Evolutionary conservation across 2,888 invertebrate species (phyloP).

Genomic region (Mythimna loreyi): DNA sequence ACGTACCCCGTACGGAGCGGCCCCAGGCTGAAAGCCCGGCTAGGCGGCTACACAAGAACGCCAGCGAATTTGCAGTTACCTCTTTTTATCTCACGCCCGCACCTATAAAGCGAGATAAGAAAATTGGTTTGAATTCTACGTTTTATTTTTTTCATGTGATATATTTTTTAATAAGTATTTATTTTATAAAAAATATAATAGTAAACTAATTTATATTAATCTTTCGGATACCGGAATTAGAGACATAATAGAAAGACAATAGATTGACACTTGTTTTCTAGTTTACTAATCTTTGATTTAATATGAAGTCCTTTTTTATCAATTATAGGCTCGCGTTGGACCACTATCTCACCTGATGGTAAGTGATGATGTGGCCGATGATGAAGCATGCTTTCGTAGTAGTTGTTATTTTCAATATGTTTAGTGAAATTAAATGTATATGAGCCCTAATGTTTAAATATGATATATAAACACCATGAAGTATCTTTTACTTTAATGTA

Average conservation of each 20-base stretch:
- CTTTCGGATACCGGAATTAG: no score
- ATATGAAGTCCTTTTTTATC: no score
- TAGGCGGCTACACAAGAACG: slow-evolving; percentile 84
- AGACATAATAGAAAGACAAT: no score
- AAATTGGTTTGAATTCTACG: slow-evolving; percentile 70
- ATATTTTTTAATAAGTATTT: slow-evolving; percentile 1
- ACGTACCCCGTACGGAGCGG: slow-evolving; percentile 82
- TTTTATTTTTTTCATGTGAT: slow-evolving; percentile 8
- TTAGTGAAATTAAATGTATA: not conserved
- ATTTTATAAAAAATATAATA: not conserved
- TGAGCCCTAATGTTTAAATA: not conserved
- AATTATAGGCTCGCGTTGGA: no score
- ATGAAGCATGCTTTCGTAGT: no score
- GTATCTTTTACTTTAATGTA: not conserved
- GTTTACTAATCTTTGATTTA: slow-evolving; percentile 21
- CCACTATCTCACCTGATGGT: no score
- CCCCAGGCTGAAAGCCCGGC: slow-evolving; percentile 80
- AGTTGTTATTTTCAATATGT: not conserved
- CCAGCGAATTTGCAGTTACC: slow-evolving; percentile 88
- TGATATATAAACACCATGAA: not conserved
- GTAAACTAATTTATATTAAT: slow-evolving; percentile 25
- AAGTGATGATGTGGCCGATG: no score
- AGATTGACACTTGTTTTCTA: slow-evolving; percentile 1
- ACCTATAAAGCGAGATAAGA: slow-evolving; percentile 84
- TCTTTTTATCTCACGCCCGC: slow-evolving; percentile 84